Evolutionary conservation across 1,140 invertebrate genomes (phyloP), one percentile per base, ranked within the genome.

Genomic region (Mizuhopecten yessoensis): DNA sequence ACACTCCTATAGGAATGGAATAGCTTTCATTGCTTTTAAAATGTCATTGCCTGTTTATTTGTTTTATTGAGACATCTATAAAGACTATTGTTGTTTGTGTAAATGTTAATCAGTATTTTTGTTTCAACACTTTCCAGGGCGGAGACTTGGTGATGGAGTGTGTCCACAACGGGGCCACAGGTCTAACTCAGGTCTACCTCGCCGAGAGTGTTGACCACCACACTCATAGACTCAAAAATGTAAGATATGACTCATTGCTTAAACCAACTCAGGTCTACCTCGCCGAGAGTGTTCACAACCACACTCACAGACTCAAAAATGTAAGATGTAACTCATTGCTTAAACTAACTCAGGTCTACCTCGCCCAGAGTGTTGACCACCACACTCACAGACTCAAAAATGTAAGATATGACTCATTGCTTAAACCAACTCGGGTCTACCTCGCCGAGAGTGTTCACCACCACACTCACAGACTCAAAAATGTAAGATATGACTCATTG

Each of bases 61-160:
- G n/a, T n/a, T n/a, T n/a, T n/a, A n/a, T n/a, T n/a, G n/a, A n/a
- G n/a, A n/a, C n/a, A n/a, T n/a, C n/a, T n/a, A n/a, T n/a, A n/a
- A n/a, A n/a, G n/a, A n/a, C n/a, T n/a, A n/a, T n/a, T n/a, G n/a
- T n/a, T 49, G 23, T 39, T 87, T 45, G 1, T 45, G 17, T 45
- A 13, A 39, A 45, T 45, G 17, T 45, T 17, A 1, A 0, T 45
- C 42, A 13, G 23, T 33, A 33, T 33, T 11, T 29, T 0, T 49
- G 86, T 89, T 89, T 33, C 49, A 45, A 34, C n/a, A 39, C n/a
- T 90, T 89, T 93, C 0, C 88, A 96, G 95, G 95, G 95, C 34
- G 93, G 93, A 89, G 95, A 96, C 87, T 90, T 92, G 34, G 98
- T 98, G 0, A 97, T 98, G 94, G 98, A 98, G 94, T 99, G 99